These are phyloP conservation scores for Chionodraco myersi DNA, from an alignment of 2,113 vertebrate species.

Conservation along the genomic window DNA sequence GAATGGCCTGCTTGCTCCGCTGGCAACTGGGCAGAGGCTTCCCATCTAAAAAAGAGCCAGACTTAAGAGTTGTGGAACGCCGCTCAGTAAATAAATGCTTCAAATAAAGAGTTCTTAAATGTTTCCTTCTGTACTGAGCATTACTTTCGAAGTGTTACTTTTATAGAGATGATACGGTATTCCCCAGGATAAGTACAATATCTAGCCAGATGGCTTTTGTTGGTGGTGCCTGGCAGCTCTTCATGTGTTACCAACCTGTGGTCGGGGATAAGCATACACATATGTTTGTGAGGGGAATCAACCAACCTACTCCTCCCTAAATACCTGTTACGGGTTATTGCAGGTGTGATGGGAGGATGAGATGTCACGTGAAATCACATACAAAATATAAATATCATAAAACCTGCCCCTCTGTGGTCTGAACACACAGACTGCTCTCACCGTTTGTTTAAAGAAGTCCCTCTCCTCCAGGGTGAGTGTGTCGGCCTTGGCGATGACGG, in stretches of 20 bases:
- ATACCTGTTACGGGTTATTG: neutral
- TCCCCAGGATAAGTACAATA: constrained; percentile 13
- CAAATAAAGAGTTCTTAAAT: constrained; percentile 41
- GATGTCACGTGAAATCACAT: neutral
- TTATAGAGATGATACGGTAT: constrained; percentile 12
- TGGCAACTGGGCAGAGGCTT: constrained; percentile 43
- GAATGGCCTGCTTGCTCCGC: constrained; percentile 26
- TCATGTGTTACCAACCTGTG: constrained; percentile 17
- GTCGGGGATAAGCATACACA: constrained; percentile 1
- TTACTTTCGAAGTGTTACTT: constrained; percentile 1
- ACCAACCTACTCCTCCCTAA: constrained; percentile 8
- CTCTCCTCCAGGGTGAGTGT: constrained; percentile 97
- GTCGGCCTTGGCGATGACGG: constrained; percentile 96
- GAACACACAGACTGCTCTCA: constrained; percentile 65
- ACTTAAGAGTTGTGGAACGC: constrained; percentile 21
- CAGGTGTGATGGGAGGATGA: neutral
- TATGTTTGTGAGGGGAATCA: constrained; percentile 16
- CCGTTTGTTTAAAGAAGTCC: constrained; percentile 94
- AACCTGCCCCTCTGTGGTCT: too few species aligned
- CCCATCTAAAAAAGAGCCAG: constrained; percentile 26
- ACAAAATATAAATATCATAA: neutral
- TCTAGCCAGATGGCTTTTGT: constrained; percentile 51
- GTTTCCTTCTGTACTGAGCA: constrained; percentile 33
- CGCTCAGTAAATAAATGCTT: constrained; percentile 38
- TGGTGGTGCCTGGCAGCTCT: constrained; percentile 40